Conservation (phyloP, 2,797 vertebrate species). For the Parotocinclus haroldoi region DNA sequence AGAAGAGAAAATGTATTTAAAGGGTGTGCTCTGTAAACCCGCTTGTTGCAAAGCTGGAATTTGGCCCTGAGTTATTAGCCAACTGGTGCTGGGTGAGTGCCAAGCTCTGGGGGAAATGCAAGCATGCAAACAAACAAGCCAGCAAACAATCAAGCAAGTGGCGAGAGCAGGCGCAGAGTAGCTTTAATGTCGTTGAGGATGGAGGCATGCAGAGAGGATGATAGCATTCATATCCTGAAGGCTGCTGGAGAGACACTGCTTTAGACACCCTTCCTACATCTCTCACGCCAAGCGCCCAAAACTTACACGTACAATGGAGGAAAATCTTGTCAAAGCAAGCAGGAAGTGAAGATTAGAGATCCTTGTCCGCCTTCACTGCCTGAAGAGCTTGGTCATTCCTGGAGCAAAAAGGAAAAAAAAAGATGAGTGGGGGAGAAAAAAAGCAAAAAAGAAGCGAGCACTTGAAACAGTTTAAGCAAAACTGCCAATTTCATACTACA, state of each 20-base stretch:
- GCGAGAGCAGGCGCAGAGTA: slow-evolving; percentile 52
- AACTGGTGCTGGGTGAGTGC: slow-evolving; percentile 70
- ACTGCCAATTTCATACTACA: slow-evolving; percentile 78
- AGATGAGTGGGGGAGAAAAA: slow-evolving; percentile 38
- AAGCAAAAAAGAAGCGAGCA: slow-evolving; percentile 44
- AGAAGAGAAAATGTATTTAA: not conserved
- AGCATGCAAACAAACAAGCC: slow-evolving; percentile 51
- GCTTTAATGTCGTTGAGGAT: slow-evolving; percentile 31
- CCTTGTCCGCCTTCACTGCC: slow-evolving; percentile 69
- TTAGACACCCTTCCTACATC: slow-evolving; percentile 52
- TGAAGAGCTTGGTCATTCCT: slow-evolving; percentile 68
- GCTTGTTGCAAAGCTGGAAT: slow-evolving; percentile 20
- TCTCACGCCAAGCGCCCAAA: slow-evolving; percentile 28
- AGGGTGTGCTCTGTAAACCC: not conserved
- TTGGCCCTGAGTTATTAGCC: slow-evolving; percentile 67
- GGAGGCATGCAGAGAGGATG: slow-evolving; percentile 41
- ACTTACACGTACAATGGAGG: slow-evolving; percentile 41
- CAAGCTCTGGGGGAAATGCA: slow-evolving; percentile 66
- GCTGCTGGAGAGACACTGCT: slow-evolving; percentile 35
- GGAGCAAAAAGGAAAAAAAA: slow-evolving; percentile 56
- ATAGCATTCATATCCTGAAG: slow-evolving; percentile 36
- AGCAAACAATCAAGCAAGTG: slow-evolving; percentile 32
- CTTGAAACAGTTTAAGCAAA: slow-evolving; percentile 55
- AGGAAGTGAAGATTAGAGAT: slow-evolving; percentile 68
- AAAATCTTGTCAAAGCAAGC: slow-evolving; percentile 71